Base-by-base conservation (phyloP, 1,140 invertebrate species). In the Aradophagus sp. region DNA sequence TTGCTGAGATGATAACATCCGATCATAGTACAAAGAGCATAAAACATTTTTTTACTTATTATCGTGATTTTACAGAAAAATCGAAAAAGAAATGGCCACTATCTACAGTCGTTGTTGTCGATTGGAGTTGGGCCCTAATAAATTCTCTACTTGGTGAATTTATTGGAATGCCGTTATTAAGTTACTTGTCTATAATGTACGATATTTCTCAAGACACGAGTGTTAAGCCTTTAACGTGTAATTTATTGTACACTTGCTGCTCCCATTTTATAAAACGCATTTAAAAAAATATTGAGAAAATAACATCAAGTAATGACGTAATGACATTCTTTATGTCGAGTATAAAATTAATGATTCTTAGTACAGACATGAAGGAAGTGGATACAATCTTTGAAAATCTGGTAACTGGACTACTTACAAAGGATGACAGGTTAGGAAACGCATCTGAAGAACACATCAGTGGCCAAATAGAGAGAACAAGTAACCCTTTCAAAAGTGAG, bases 81-180 rank as follows among this genome's bases (percentile, higher is more conserved):
- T 12, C 31, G 2, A 3, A 19, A 2, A 36, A 5, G 2, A 11
- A 11, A 0, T 65, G 50, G 35, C 61, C 41, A 2, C n/a, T 55
- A 1, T 17, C 19, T n/a, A 29, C 34, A 26, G 29, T 55, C 2
- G 7, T 41, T 12, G 29, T 65, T 0, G 35, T 48, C 12, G 61
- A 65, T 32, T 65, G 50, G 48, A 65, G 50, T 20, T 65, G 42
- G 50, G 61, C 50, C 0, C 55, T 31, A 0, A 41, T 65, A 3
- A 45, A 55, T 20, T 3, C 13, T 2, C 1, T 58, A 8, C 11
- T 58, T 0, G 5, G 6, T 0, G 23, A 39, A 39, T 59, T 52
- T 39, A 19, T 39, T 1, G 35, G 39, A 19, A 29, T 39, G 23
- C 17, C 17, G 10, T 39, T 52, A n/a, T 10, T 39, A 4, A 35